Base-by-base conservation (phyloP, 2,888 invertebrate species). In the Drosophila anomalata region DNA sequence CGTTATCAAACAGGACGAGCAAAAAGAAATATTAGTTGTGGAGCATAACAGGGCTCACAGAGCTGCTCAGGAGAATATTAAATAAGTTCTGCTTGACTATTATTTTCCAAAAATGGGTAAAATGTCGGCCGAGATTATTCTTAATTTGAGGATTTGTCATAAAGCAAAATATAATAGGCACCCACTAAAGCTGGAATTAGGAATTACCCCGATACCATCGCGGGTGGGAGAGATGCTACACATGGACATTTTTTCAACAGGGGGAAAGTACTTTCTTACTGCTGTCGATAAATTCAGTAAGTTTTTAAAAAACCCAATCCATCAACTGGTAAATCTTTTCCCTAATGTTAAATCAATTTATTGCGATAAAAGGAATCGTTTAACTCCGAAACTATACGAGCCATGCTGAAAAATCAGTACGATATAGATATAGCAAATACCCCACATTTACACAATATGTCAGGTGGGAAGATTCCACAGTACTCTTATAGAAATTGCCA, bases 21-120 rank as follows among this genome's bases (percentile, higher is more conserved):
- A 57, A 51, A 53, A 53, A 26, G 9, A 48, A 24, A 56, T 48
- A 24, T 0, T 24, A 9, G 46, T 55, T 33, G 11, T 33, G 7
- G 39, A 41, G 14, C 39, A 41, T 14, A 41, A 41, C 39, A n/a
- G 36, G 11, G 14, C 39, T n/a, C 14, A 41, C 14, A 14, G 17
- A 36, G 36, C n/a, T 36, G 36, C n/a, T n/a, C 36, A 36, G 39
- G 39, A 17, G 6, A 41, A 14, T 41, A 41, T 41, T 14, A 41
- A 41, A 14, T 1, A 41, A 41, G 7, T 41, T 4, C 14, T 41
- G n/a, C 39, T n/a, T 41, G 39, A 41, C 17, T 41, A 41, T 17
- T 41, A 8, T 41, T 41, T 41, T 17, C 41, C 17, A 17, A 17
- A 41, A 17, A 41, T 41, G 39, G 39, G 14, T 7, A 14, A 41